These are phyloP conservation scores for Drosophila ustulata DNA, from an alignment of 2,888 invertebrate genomes.

Conservation along the genomic window DNA sequence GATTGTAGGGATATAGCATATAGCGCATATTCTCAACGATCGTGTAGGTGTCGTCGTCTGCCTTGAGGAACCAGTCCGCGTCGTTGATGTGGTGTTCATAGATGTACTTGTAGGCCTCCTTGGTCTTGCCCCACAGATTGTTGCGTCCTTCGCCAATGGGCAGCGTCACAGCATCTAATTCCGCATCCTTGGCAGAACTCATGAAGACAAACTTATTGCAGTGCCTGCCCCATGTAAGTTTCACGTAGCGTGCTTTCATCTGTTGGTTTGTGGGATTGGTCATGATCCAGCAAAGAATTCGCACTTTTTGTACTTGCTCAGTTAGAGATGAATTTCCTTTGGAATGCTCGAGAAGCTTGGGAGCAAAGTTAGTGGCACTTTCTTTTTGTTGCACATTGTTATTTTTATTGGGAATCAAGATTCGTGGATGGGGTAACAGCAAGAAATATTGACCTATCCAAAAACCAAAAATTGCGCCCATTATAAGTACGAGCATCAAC, in stretches of 20 bases:
- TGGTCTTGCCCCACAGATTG: constrained; percentile 98
- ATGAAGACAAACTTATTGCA: constrained; percentile 95
- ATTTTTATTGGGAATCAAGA: constrained; percentile 87
- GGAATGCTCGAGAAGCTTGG: no score
- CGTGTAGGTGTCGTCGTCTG: constrained; percentile 99
- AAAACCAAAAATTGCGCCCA: neutral
- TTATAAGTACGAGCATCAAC: neutral
- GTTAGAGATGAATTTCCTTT: no score
- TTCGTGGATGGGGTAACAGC: neutral
- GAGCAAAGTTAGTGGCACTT: no score
- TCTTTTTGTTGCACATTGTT: constrained; percentile 74
- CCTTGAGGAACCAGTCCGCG: constrained; percentile 99
- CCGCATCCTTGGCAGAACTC: constrained; percentile 91
- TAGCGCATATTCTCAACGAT: constrained; percentile 98
- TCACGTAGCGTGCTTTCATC: constrained; percentile 95
- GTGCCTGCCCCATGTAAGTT: constrained; percentile 97
- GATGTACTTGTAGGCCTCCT: constrained; percentile 95
- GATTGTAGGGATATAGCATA: constrained; percentile 91
- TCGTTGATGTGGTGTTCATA: constrained; percentile 93
- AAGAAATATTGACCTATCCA: neutral
- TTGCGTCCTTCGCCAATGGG: constrained; percentile 96
- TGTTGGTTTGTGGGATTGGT: constrained; percentile 96
- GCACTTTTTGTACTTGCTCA: constrained; percentile 85
- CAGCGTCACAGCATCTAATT: constrained; percentile 92
- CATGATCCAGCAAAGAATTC: constrained; percentile 98